Conservation (phyloP, 2,797 vertebrate genomes). For the Chelidonichthys spinosus region DNA sequence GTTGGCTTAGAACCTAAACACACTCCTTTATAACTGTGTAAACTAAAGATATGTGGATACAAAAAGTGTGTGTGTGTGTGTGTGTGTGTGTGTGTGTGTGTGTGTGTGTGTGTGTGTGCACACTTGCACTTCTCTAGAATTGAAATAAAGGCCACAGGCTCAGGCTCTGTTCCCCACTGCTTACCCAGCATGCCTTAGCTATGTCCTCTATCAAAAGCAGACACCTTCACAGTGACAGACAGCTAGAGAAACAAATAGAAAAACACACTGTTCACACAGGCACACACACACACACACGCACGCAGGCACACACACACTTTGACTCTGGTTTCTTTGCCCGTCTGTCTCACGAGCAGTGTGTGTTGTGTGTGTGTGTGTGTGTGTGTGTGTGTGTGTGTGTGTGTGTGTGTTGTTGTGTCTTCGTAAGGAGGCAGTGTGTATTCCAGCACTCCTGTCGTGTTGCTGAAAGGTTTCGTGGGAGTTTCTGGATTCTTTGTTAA, state of each 20-base stretch:
- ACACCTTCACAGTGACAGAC: constrained; percentile 62
- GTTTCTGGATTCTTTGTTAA: constrained; percentile 76
- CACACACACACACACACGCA: constrained; percentile 10
- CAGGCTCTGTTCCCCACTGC: constrained; percentile 63
- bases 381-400: constrained; percentile 36
- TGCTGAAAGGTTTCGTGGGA: constrained; percentile 75
- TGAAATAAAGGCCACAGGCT: constrained; percentile 74
- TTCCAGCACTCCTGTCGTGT: constrained; percentile 75
- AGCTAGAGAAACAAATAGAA: constrained; percentile 44
- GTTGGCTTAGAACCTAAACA: constrained; percentile 34
- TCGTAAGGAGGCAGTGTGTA: constrained; percentile 45
- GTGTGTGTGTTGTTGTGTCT: constrained; percentile 19
- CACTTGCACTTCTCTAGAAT: constrained; percentile 23
- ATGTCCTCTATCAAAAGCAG: constrained; percentile 69
- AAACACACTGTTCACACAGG: constrained; percentile 26
- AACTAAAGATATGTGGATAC: constrained; percentile 28
- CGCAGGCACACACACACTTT: constrained; percentile 20
- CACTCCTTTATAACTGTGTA: constrained; percentile 33
- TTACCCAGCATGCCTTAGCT: constrained; percentile 71
- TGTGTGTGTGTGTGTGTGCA: constrained; percentile 22
- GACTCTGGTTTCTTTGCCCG: constrained; percentile 45
- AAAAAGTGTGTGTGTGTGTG: constrained; percentile 39
- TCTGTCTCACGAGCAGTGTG: constrained; percentile 63
- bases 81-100: constrained; percentile 17
- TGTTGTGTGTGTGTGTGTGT: constrained; percentile 11